These are phyloP conservation scores for Sphaeramia orbicularis DNA, from an alignment of 2,797 vertebrate genomes.

Conservation along the genomic window DNA sequence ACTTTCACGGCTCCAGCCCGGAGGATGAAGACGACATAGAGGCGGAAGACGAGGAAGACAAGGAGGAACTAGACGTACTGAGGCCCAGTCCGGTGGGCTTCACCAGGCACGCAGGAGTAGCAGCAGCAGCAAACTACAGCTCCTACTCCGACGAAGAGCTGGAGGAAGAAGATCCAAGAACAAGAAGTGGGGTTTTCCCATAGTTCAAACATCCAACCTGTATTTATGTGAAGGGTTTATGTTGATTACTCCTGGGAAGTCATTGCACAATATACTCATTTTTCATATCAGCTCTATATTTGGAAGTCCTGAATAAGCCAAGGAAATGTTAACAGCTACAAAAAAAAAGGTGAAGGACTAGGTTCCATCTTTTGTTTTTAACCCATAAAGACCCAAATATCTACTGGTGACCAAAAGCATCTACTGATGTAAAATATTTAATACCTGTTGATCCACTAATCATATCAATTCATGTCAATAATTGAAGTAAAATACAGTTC, in stretches of 20 bases:
- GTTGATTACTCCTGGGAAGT: conserved; percentile 31
- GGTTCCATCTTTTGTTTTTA: too few species aligned
- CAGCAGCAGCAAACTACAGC: conserved; percentile 78
- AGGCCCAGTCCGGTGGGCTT: conserved; percentile 66
- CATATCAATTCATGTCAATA: too few species aligned
- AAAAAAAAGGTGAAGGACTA: too few species aligned
- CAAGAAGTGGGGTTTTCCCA: conserved; percentile 79
- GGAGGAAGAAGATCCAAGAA: conserved; percentile 67
- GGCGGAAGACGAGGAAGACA: conserved; percentile 76
- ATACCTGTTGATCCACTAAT: too few species aligned
- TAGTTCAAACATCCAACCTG: conserved; percentile 44
- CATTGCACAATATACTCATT: conserved; percentile 28
- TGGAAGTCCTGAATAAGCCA: too few species aligned
- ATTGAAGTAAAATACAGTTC: too few species aligned
- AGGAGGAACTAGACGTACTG: conserved; percentile 65
- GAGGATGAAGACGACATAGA: conserved; percentile 82
- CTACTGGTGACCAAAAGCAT: too few species aligned
- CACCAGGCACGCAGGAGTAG: conserved; percentile 52
- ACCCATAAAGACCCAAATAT: too few species aligned
- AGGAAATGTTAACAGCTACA: too few species aligned
- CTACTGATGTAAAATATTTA: too few species aligned
- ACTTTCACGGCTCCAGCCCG: conserved; percentile 76
- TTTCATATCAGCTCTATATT: too few species aligned
- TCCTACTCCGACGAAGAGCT: conserved; percentile 85
- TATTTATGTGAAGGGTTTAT: conserved; percentile 29